phyloP scores from a whole-genome alignment of 2,113 vertebrate species.

The Callopanchax toddi region DNA sequence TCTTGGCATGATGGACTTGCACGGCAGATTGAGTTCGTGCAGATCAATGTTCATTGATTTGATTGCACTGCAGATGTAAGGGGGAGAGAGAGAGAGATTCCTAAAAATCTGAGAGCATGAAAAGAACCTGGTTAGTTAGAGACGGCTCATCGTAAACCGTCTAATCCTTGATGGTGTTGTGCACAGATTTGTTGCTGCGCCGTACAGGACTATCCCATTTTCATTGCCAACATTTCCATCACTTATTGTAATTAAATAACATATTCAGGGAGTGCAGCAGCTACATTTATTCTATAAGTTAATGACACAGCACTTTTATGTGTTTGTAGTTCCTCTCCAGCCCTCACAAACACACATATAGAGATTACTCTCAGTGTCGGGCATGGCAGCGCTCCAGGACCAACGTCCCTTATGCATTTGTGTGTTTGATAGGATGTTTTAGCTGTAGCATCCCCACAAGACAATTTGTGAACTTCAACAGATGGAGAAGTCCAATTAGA shows the following conservation, averaged over 20 bases:
- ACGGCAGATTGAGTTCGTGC: neutral
- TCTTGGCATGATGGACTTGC: neutral
- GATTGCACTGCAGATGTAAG: neutral
- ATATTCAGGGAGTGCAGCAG: neutral
- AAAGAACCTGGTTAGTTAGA: neutral
- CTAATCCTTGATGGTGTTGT: neutral
- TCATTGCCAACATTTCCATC: neutral
- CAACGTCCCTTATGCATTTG: conserved; percentile 57
- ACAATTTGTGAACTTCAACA: conserved; percentile 66
- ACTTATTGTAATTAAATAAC: neutral
- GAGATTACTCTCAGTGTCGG: conserved; percentile 26
- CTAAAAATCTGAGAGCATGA: neutral
- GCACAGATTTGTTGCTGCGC: neutral
- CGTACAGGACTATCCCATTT: no score
- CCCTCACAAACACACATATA: conserved; percentile 24
- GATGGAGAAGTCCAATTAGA: conserved; percentile 79
- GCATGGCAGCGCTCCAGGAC: conserved; percentile 51
- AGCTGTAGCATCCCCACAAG: conserved; percentile 59
- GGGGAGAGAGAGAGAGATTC: neutral
- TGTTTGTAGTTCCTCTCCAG: neutral
- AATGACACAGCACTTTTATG: neutral
- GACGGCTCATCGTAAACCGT: neutral
- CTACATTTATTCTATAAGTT: neutral
- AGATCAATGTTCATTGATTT: neutral
- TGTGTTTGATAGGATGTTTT: conserved; percentile 70